These are phyloP conservation scores for Aradus depressus DNA, from an alignment of 2,888 invertebrate species.

Conservation along the genomic window DNA sequence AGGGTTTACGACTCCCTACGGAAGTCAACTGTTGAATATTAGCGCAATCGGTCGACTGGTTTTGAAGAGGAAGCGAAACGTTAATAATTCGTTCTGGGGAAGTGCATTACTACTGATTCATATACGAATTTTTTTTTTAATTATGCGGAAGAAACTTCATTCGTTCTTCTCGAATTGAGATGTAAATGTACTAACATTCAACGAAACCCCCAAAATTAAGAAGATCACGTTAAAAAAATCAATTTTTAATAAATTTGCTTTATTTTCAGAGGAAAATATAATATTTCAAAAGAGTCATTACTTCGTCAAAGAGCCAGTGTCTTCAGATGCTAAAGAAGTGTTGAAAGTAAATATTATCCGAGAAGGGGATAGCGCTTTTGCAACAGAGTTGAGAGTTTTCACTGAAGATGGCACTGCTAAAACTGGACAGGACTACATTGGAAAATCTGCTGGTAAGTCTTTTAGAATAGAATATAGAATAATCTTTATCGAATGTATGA, in stretches of 20 bases:
- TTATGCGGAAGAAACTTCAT: too few species aligned
- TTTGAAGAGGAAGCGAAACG: too few species aligned
- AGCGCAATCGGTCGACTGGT: too few species aligned
- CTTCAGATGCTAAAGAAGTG: neutral
- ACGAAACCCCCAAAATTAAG: too few species aligned
- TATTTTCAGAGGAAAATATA: slow-evolving; percentile 17
- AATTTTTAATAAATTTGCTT: neutral
- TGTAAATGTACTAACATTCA: too few species aligned
- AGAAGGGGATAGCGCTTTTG: slow-evolving; percentile 14
- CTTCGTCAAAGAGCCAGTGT: slow-evolving; percentile 20
- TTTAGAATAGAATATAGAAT: slow-evolving; percentile 1
- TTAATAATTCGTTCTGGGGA: too few species aligned
- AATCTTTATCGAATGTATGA: too few species aligned
- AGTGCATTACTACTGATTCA: too few species aligned
- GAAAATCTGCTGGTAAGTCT: slow-evolving; percentile 12
- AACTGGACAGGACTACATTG: slow-evolving; percentile 16
- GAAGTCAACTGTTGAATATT: too few species aligned
- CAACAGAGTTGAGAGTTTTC: slow-evolving; percentile 6
- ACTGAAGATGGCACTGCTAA: slow-evolving; percentile 19
- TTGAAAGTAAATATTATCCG: slow-evolving; percentile 16
- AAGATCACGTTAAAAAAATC: neutral
- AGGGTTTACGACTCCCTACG: too few species aligned
- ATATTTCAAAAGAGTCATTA: slow-evolving; percentile 18
- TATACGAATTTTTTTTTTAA: too few species aligned
- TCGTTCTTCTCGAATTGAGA: too few species aligned